These are phyloP conservation scores for Trichonephila clavipes DNA, from an alignment of 1,140 invertebrate genomes.

Conservation along the genomic window DNA sequence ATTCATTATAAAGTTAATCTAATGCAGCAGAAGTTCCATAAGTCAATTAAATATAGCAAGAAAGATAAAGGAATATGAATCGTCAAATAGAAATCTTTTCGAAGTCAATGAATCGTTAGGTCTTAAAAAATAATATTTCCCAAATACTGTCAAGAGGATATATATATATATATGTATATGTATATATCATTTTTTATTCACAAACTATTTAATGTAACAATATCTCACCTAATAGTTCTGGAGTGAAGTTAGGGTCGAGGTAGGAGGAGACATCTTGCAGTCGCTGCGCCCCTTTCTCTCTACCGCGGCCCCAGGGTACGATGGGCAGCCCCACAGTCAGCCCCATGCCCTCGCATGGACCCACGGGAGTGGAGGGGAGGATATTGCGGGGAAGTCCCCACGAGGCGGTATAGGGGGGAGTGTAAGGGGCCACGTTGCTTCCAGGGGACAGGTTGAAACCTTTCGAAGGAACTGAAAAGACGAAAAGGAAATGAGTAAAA, in stretches of 20 bases:
- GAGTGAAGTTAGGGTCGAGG: slow-evolving; percentile 71
- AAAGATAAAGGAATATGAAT: too few species aligned
- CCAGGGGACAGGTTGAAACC: slow-evolving; percentile 66
- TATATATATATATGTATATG: too few species aligned
- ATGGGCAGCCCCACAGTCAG: slow-evolving; percentile 57
- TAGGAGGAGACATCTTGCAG: slow-evolving; percentile 73
- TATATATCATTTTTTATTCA: background rate
- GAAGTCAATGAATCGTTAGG: too few species aligned
- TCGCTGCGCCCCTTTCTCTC: slow-evolving; percentile 58
- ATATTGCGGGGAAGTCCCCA: slow-evolving; percentile 70
- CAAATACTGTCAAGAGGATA: too few species aligned
- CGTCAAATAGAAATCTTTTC: too few species aligned
- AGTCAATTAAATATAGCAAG: too few species aligned
- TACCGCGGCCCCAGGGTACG: slow-evolving; percentile 67
- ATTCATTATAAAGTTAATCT: too few species aligned
- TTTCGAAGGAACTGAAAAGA: slow-evolving; percentile 54
- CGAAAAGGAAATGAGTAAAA: background rate
- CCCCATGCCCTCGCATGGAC: slow-evolving; percentile 63
- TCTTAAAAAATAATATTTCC: too few species aligned
- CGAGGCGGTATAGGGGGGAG: slow-evolving; percentile 65
- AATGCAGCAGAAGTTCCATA: too few species aligned
- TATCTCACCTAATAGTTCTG: slow-evolving; percentile 66
- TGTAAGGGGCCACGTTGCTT: slow-evolving; percentile 67
- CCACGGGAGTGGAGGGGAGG: slow-evolving; percentile 70
- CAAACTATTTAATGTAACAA: too few species aligned